Percentiles rank a stretch among this genome's conserved stretches.
Conservation (phyloP, 2,888 invertebrate species). For the Lasioglossum vierecki region DNA sequence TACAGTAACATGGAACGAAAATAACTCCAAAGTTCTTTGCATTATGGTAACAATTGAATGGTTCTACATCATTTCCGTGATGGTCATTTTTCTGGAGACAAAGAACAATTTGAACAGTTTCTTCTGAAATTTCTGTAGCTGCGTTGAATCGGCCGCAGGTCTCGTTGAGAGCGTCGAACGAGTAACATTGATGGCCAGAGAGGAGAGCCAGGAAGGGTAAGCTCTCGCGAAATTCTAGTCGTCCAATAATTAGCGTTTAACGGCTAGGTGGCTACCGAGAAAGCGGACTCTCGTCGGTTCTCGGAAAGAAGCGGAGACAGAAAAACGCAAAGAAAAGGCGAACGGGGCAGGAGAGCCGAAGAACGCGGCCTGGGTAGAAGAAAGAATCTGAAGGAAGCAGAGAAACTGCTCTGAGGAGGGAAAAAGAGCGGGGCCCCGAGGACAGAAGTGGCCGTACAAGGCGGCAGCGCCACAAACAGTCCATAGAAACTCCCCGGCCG, state of each 20-base stretch:
- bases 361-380: constrained; percentile 23
- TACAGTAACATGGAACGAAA: no score
- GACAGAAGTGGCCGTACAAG: constrained; percentile 72
- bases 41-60: no score
- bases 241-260: constrained; percentile 73
- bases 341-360: constrained; percentile 30
- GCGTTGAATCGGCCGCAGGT: no score
- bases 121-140: no score
- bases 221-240: constrained; percentile 5
- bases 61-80: no score
- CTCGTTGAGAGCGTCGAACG: background rate
- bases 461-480: constrained; percentile 74
- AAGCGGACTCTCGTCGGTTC: constrained; percentile 43
- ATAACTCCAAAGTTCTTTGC: no score
- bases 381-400: constrained; percentile 1
- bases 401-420: constrained; percentile 41
- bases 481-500: constrained; percentile 70
- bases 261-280: constrained; percentile 48
- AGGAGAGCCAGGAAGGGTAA: background rate
- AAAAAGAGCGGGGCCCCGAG: constrained; percentile 64
- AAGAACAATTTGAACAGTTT: no score
- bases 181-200: background rate
- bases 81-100: no score
- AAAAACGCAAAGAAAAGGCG: constrained; percentile 21
- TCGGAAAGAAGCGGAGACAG: constrained; percentile 54